phyloP scores from a whole-genome alignment of 2,888 invertebrate species.

The Latrodectus hesperus region DNA sequence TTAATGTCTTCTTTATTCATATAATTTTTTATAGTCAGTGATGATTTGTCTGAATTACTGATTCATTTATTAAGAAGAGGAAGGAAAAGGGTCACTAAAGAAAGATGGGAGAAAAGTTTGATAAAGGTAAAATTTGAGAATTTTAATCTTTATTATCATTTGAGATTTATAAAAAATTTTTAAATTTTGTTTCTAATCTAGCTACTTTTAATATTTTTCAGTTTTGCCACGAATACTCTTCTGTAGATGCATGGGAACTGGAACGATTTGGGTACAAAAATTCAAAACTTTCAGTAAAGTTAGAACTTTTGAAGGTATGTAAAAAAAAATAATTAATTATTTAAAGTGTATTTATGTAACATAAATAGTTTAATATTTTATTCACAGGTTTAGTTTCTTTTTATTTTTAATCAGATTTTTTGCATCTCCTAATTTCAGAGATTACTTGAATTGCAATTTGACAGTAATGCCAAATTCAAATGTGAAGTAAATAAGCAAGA shows the following conservation, averaged over 20 bases:
- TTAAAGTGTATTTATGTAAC: not conserved
- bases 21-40: slow-evolving; percentile 81
- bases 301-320: slow-evolving; percentile 89
- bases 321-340: not conserved
- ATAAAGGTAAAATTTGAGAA: slow-evolving; percentile 78
- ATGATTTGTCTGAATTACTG: slow-evolving; percentile 88
- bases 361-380: not conserved
- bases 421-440: slow-evolving; percentile 79
- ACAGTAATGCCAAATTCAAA: slow-evolving; percentile 94
- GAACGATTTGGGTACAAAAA: slow-evolving; percentile 97
- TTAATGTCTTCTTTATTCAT: no score
- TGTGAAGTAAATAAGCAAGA: slow-evolving; percentile 78
- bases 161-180: not conserved
- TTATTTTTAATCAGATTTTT: not conserved
- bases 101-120: slow-evolving; percentile 92
- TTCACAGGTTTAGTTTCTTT: not conserved
- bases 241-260: slow-evolving; percentile 96
- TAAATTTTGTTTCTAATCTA: not conserved
- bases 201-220: slow-evolving; percentile 70
- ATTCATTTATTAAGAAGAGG: slow-evolving; percentile 87
- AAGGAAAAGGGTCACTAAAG: slow-evolving; percentile 76
- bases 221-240: slow-evolving; percentile 91
- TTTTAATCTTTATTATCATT: not conserved
- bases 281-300: slow-evolving; percentile 89
- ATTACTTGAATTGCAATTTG: slow-evolving; percentile 94